These are phyloP conservation scores for Acanthoscelides obtectus DNA, from an alignment of 2,888 invertebrate species.

Conservation along the genomic window DNA sequence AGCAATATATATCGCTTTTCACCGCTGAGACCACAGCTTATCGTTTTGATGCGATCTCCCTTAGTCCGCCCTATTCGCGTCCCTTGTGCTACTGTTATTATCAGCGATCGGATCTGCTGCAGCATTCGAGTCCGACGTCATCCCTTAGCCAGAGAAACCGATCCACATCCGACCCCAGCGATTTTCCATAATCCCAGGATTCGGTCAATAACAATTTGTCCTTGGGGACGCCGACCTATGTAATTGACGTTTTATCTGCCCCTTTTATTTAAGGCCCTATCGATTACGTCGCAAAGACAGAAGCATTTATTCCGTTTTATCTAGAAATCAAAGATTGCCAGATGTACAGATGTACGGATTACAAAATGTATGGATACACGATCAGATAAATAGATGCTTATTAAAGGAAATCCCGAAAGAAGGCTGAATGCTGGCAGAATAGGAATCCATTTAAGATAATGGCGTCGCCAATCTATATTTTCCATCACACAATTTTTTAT, in stretches of 20 bases:
- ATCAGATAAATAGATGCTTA: no score
- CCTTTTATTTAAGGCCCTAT: constrained; percentile 23
- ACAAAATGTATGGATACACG: no score
- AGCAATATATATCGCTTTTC: neutral
- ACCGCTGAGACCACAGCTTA: neutral
- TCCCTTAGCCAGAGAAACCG: neutral
- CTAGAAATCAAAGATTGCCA: neutral
- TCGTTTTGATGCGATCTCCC: neutral
- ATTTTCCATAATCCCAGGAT: constrained; percentile 41
- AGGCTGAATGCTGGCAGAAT: no score
- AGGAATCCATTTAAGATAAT: no score
- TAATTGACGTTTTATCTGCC: constrained; percentile 39
- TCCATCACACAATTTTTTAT: no score
- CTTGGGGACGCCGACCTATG: constrained; percentile 29
- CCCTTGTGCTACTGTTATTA: constrained; percentile 9
- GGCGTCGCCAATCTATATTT: no score
- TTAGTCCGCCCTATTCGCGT: neutral
- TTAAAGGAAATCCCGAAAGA: no score
- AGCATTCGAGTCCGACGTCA: constrained; percentile 2
- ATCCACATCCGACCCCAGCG: constrained; percentile 22
- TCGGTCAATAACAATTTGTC: constrained; percentile 42
- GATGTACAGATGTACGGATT: no score
- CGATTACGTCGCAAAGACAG: neutral
- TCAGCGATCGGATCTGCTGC: constrained; percentile 20
- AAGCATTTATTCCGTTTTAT: constrained; percentile 1